These are phyloP conservation scores for Agrypnus murinus DNA, from an alignment of 2,888 invertebrate species.

Conservation along the genomic window DNA sequence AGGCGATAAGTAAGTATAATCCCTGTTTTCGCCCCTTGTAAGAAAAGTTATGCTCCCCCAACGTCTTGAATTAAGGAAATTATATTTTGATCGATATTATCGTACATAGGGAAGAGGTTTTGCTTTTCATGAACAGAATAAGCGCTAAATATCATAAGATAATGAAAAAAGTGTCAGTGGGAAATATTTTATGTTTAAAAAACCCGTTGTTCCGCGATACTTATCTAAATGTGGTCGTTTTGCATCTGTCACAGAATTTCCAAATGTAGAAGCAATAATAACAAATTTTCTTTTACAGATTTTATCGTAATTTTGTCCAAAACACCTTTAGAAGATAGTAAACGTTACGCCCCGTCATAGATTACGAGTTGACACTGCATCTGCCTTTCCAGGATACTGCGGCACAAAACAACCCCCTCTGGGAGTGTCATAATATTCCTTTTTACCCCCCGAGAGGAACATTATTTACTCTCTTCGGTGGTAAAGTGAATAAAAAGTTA, in stretches of 20 bases:
- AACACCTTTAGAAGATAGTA: slow-evolving; percentile 50
- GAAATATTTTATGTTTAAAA: background rate
- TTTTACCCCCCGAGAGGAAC: slow-evolving; percentile 65
- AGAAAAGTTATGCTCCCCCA: slow-evolving; percentile 52
- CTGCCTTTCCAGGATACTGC: slow-evolving; percentile 58
- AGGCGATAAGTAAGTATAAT: slow-evolving; percentile 60
- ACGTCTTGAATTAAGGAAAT: slow-evolving; percentile 45
- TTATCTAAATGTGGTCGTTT: slow-evolving; percentile 35
- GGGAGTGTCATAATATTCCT: slow-evolving; percentile 69
- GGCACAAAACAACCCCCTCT: slow-evolving; percentile 63
- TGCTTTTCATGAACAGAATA: slow-evolving; percentile 26
- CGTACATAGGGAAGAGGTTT: slow-evolving; percentile 48
- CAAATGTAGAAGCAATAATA: slow-evolving; percentile 8
- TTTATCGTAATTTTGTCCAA: slow-evolving; percentile 47
- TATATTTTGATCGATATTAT: slow-evolving; percentile 52
- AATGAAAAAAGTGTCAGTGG: background rate
- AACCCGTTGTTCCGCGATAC: background rate
- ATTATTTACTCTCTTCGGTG: slow-evolving; percentile 64
- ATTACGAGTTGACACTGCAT: slow-evolving; percentile 63
- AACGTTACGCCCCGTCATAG: slow-evolving; percentile 62
- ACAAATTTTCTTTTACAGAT: slow-evolving; percentile 36
- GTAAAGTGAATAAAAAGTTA: slow-evolving; percentile 64
- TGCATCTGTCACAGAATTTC: slow-evolving; percentile 40
- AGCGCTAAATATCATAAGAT: background rate
- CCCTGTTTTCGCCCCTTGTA: slow-evolving; percentile 49